phyloP scores from a whole-genome alignment of 2,888 invertebrate genomes.

The Amphiduros pacificus region DNA sequence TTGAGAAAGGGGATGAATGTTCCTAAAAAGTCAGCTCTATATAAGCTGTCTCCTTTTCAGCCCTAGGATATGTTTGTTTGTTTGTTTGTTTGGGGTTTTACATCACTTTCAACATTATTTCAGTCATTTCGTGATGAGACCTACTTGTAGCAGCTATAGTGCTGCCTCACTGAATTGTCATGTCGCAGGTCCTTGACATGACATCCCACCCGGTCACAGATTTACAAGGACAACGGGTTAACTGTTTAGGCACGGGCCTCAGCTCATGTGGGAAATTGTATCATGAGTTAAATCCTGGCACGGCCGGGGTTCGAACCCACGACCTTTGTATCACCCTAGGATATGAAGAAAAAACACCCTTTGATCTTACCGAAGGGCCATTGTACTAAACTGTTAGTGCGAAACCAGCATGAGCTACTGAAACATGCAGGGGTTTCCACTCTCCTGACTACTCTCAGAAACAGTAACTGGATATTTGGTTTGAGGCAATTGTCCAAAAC shows the following conservation, averaged over 20 bases:
- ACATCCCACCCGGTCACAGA: too few species aligned
- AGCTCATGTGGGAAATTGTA: too few species aligned
- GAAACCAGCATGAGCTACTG: conserved; percentile 4
- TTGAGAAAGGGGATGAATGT: not conserved
- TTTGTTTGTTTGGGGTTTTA: too few species aligned
- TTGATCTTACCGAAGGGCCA: not conserved
- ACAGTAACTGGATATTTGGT: conserved; percentile 10
- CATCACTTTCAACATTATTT: too few species aligned
- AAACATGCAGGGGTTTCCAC: conserved; percentile 8
- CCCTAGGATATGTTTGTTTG: not conserved
- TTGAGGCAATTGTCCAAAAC: not conserved
- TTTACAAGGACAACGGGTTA: too few species aligned
- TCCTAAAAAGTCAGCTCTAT: not conserved
- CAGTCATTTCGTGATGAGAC: too few species aligned
- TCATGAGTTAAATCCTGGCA: too few species aligned
- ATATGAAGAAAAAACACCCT: conserved; percentile 3
- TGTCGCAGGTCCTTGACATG: too few species aligned
- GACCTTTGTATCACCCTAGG: not conserved
- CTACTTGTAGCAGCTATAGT: too few species aligned
- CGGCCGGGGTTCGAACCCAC: too few species aligned
- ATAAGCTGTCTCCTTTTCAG: not conserved
- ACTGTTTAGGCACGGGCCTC: too few species aligned
- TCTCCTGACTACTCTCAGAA: not conserved
- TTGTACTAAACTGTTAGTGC: not conserved
- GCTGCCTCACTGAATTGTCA: too few species aligned